Conservation (phyloP, 2,797 vertebrate species). For the Anas acuta region DNA sequence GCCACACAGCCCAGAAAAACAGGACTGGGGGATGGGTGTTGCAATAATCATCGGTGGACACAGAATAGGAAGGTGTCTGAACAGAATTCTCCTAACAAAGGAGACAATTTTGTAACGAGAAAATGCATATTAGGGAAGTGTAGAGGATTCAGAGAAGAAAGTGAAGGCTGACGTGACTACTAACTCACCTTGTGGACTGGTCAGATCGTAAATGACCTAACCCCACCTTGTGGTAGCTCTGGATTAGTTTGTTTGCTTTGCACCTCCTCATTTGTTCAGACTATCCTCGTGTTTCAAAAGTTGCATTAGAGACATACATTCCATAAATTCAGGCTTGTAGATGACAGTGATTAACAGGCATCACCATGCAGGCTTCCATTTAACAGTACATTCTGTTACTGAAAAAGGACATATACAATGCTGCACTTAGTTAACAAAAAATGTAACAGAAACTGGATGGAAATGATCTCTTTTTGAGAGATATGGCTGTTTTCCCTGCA, state of each 20-base stretch:
- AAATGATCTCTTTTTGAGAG: not conserved
- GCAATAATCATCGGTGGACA: not conserved
- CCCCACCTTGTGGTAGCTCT: accelerated
- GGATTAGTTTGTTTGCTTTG: not conserved
- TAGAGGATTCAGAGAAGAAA: not conserved
- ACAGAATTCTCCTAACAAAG: not conserved
- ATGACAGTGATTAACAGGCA: no score
- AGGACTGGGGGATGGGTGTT: accelerated
- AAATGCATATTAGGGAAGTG: accelerated
- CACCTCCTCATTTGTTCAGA: not conserved
- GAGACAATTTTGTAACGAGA: not conserved
- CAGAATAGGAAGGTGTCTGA: not conserved
- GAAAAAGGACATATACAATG: accelerated
- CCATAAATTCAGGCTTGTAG: accelerated
- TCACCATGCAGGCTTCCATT: not conserved
- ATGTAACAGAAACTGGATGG: not conserved
- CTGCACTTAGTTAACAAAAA: not conserved
- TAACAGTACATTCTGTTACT: not conserved
- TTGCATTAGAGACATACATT: accelerated
- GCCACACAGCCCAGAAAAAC: not conserved
- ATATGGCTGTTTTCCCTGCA: not conserved
- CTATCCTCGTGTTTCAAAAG: accelerated
- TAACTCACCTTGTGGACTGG: accelerated
- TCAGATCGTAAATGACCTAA: accelerated
- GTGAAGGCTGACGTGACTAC: not conserved